Percentiles rank a stretch among this genome's conserved stretches.
phyloP scores from a whole-genome alignment of 2,888 invertebrate species.

The Ceramica pisi region DNA sequence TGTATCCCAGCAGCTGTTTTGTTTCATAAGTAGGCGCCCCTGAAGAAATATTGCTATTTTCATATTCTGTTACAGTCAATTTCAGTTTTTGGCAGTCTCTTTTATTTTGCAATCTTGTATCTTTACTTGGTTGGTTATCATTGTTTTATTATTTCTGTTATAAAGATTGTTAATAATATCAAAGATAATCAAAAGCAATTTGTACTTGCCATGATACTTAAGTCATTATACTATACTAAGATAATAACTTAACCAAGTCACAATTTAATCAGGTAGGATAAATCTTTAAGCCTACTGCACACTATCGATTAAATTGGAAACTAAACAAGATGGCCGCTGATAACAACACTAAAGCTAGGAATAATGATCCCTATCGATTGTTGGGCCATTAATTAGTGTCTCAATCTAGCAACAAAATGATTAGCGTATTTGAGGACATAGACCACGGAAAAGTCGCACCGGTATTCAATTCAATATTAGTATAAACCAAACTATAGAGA shows the following conservation, averaged over 20 bases:
- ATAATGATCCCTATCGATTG: constrained; percentile 39
- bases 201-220: background rate
- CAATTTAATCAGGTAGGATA: constrained; percentile 13
- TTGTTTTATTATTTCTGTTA: background rate
- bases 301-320: constrained; percentile 17
- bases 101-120: background rate
- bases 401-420: constrained; percentile 33
- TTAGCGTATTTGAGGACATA: constrained; percentile 38
- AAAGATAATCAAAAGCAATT: background rate
- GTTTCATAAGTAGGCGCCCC: constrained; percentile 12
- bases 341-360: constrained; percentile 16
- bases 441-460: background rate
- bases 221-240: constrained; percentile 4
- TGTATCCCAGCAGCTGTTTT: constrained; percentile 19
- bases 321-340: constrained; percentile 12
- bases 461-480: too few relatives aligned
- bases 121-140: background rate
- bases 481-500: too few relatives aligned
- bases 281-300: constrained; percentile 5
- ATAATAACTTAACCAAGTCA: constrained; percentile 6
- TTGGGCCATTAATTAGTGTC: constrained; percentile 47
- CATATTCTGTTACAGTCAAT: constrained; percentile 30
- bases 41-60: constrained; percentile 29
- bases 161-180: background rate
- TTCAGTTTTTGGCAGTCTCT: constrained; percentile 28